A percentile compares a stretch with the other conserved stretches of the same genome.
These are phyloP conservation scores for Diplodus sargus DNA, from an alignment of 2,797 vertebrate species.

Conservation along the genomic window DNA sequence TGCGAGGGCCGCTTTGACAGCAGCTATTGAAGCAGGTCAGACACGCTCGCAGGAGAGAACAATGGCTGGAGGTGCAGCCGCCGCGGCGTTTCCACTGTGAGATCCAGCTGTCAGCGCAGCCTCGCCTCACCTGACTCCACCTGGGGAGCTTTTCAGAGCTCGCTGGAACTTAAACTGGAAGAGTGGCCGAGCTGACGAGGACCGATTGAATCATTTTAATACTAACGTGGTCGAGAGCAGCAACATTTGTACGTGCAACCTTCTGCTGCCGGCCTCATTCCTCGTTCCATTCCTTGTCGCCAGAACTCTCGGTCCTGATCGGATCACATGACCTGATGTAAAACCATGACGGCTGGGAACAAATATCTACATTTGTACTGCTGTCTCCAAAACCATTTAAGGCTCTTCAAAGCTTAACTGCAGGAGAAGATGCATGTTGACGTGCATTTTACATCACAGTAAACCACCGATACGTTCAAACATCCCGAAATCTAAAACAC, in stretches of 20 bases:
- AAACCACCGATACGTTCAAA: too few relatives aligned
- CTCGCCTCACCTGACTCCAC: slow-evolving; percentile 32
- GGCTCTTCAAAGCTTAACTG: too few relatives aligned
- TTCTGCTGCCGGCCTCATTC: background rate
- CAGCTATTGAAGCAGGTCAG: slow-evolving; percentile 43
- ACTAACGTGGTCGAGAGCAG: background rate
- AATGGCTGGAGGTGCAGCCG: slow-evolving; percentile 45
- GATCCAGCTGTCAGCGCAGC: slow-evolving; percentile 28
- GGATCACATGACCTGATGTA: background rate
- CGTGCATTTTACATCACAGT: too few relatives aligned
- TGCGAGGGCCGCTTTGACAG: slow-evolving; percentile 33
- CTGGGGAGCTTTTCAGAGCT: background rate
- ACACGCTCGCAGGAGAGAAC: slow-evolving; percentile 29
- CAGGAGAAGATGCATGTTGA: too few relatives aligned
- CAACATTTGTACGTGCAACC: too few relatives aligned
- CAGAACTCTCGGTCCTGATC: background rate
- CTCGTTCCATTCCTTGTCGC: too few relatives aligned
- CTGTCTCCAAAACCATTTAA: too few relatives aligned
- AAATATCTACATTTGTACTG: too few relatives aligned
- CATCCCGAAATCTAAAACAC: too few relatives aligned
- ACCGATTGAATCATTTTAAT: background rate
- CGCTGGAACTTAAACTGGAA: background rate
- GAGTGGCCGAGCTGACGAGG: background rate
- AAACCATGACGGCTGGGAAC: too few relatives aligned
- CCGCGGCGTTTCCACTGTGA: slow-evolving; percentile 25